phyloP scores from a whole-genome alignment of 1,140 invertebrate genomes.

The Drosophila pruinosa region DNA sequence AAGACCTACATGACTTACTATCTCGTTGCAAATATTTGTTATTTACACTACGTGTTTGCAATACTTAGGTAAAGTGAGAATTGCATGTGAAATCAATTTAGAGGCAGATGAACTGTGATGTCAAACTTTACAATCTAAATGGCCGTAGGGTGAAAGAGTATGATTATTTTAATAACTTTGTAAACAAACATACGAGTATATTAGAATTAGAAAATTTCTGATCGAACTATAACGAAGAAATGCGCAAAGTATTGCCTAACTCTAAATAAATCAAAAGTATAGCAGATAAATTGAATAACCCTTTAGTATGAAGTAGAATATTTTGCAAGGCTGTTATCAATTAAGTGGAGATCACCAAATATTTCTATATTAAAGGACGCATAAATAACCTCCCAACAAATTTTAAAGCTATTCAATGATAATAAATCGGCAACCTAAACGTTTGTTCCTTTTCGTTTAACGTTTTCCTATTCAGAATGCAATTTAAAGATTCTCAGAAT shows the following conservation, averaged over 20 bases:
- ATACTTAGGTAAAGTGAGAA: conserved; percentile 27
- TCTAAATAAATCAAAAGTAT: not conserved
- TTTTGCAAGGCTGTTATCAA: too few relatives aligned
- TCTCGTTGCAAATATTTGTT: conserved; percentile 21
- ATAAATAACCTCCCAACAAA: conserved; percentile 29
- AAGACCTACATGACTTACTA: conserved; percentile 55
- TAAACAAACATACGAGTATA: too few relatives aligned
- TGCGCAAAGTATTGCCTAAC: too few relatives aligned
- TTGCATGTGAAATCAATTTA: conserved; percentile 34
- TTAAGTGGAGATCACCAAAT: conserved; percentile 6
- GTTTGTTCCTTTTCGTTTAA: conserved; percentile 15
- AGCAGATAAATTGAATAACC: too few relatives aligned
- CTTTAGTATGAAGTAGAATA: too few relatives aligned
- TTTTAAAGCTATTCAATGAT: conserved; percentile 24
- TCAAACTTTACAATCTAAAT: not conserved
- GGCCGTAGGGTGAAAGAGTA: not conserved
- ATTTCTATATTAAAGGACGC: not conserved
- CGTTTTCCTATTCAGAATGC: conserved; percentile 64
- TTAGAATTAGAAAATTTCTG: too few relatives aligned
- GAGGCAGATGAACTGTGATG: not conserved
- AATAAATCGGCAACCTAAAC: conserved; percentile 45
- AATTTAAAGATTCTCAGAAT: conserved; percentile 70
- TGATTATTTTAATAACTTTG: too few relatives aligned
- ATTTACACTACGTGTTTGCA: conserved; percentile 23
- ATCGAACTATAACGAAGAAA: too few relatives aligned